Percentiles rank a stretch among this genome's conserved stretches.
phyloP scores from a whole-genome alignment of 1,140 invertebrate species.

The Scaptomyza pallida region DNA sequence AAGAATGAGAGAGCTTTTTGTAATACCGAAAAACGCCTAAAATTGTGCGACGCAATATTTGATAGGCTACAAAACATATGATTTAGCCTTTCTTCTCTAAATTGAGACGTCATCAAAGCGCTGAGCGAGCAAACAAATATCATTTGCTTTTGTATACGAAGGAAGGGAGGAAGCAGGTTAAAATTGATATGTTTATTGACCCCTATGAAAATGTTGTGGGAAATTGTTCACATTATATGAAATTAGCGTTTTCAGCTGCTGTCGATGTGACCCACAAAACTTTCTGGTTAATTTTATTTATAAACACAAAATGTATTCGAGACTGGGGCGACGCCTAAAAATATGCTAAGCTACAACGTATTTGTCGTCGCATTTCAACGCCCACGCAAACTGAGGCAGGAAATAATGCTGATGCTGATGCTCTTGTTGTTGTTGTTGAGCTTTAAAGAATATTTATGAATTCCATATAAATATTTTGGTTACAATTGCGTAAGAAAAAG shows the following conservation, averaged over 20 bases:
- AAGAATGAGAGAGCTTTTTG: background rate
- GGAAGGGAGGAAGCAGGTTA: slow-evolving; percentile 12
- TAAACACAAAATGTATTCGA: slow-evolving; percentile 27
- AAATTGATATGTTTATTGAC: slow-evolving; percentile 67
- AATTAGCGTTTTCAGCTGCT: slow-evolving; percentile 9
- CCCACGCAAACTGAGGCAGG: slow-evolving; percentile 14
- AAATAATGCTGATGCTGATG: slow-evolving; percentile 1
- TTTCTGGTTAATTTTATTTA: slow-evolving; percentile 48
- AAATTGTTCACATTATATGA: slow-evolving; percentile 46
- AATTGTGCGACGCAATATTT: slow-evolving; percentile 57
- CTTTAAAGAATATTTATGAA: slow-evolving; percentile 27
- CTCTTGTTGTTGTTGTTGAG: slow-evolving; percentile 5
- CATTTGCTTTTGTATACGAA: slow-evolving; percentile 50
- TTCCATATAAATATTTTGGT: background rate
- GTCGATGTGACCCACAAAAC: slow-evolving; percentile 1
- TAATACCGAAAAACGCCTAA: slow-evolving; percentile 51
- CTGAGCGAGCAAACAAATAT: slow-evolving; percentile 59
- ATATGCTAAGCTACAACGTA: background rate
- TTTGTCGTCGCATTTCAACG: slow-evolving; percentile 1
- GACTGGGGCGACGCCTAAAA: background rate
- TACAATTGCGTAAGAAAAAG: slow-evolving; percentile 42
- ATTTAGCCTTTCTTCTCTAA: slow-evolving; percentile 39
- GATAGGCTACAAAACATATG: slow-evolving; percentile 66
- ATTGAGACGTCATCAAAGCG: slow-evolving; percentile 50
- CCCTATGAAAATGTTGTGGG: slow-evolving; percentile 16